Evolutionary conservation across 2,888 invertebrate genomes (phyloP).

Genomic region (Protodeltote pygarga): DNA sequence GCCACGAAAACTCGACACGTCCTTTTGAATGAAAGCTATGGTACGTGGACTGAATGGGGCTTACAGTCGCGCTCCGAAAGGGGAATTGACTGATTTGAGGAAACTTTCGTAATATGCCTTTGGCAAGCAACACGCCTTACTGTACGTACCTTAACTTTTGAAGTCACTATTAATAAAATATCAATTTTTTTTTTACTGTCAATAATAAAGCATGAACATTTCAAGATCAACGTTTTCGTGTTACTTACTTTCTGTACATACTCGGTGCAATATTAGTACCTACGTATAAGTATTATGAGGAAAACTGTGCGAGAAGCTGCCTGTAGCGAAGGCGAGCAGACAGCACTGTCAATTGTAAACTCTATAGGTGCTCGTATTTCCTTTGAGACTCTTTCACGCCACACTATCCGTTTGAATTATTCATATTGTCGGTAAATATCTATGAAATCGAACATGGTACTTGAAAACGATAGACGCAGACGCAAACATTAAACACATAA

Average conservation of each 20-base stretch:
- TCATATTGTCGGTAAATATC: conserved; percentile 76
- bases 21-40: conserved; percentile 65
- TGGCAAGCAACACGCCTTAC: conserved; percentile 18
- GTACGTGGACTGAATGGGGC: conserved; percentile 61
- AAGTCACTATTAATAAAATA: too few species aligned
- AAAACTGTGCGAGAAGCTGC: conserved; percentile 23
- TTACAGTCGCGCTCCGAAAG: conserved; percentile 19
- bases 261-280: background rate
- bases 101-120: conserved; percentile 38
- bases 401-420: conserved; percentile 76
- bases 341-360: conserved; percentile 73
- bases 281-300: conserved; percentile 18
- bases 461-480: conserved; percentile 57
- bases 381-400: conserved; percentile 79
- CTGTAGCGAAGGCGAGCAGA: conserved; percentile 47
- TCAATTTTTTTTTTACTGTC: too few species aligned
- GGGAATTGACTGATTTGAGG: conserved; percentile 53
- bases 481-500: conserved; percentile 22
- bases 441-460: conserved; percentile 70
- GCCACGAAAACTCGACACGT: conserved; percentile 59
- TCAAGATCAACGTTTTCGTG: background rate
- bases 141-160: conserved; percentile 9
- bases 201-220: conserved; percentile 5
- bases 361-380: conserved; percentile 74
- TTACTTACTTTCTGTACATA: conserved; percentile 18